Evolutionary conservation across 2,797 vertebrate species (phyloP).

Genomic region (Eurystomus glaucurus): DNA sequence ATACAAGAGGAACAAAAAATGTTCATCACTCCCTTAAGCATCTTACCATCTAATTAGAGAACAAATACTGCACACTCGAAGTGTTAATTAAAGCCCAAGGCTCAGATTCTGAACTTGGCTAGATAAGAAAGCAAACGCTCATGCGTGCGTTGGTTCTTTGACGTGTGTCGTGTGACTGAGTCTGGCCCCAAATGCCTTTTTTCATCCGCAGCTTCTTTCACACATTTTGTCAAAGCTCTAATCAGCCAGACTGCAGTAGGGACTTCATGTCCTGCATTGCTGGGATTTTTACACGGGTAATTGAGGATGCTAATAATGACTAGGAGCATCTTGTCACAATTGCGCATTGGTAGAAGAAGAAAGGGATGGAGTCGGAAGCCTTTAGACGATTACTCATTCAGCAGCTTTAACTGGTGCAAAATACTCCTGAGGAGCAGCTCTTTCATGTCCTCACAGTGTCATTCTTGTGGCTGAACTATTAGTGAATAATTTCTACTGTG

Average conservation of each 20-base stretch:
- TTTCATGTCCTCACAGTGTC: neutral
- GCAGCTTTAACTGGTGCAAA: constrained; percentile 22
- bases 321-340: neutral
- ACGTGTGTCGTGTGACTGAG: neutral
- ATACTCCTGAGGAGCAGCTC: neutral
- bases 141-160: fast-evolving
- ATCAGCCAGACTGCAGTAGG: neutral
- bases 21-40: neutral
- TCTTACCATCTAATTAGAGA: constrained; percentile 29
- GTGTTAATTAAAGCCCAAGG: constrained; percentile 13
- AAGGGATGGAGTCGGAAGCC: neutral
- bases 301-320: neutral
- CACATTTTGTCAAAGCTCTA: neutral
- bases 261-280: neutral
- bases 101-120: neutral
- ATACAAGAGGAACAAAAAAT: neutral
- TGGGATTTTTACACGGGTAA: neutral
- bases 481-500: neutral
- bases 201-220: constrained; percentile 21
- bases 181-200: neutral
- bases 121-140: constrained; percentile 10
- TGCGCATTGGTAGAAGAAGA: neutral
- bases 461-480: constrained; percentile 20
- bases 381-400: constrained; percentile 42
- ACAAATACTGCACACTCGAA: neutral